Percentiles rank a stretch among this genome's conserved stretches.
Conservation (phyloP, 1,140 invertebrate genomes). For the Drosophila elegans region DNA sequence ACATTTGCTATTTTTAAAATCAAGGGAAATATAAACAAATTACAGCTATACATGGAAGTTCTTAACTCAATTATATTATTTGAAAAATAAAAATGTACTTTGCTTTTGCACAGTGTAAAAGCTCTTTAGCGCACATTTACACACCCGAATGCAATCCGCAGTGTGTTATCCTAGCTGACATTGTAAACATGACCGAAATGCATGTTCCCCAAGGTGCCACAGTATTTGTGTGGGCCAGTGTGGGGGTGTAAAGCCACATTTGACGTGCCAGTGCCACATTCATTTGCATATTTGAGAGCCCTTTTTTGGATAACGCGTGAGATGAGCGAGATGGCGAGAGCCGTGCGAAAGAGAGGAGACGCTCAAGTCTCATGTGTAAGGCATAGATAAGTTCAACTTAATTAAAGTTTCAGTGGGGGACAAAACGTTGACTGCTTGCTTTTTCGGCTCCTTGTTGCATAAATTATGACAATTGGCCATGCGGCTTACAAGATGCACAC, state of each 20-base stretch:
- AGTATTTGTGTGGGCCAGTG: constrained; percentile 21
- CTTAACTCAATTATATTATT: no score
- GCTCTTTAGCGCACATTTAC: constrained; percentile 20
- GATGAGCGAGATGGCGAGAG: not conserved
- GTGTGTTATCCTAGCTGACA: constrained; percentile 78
- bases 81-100: no score
- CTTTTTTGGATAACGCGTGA: constrained; percentile 46
- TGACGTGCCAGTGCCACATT: constrained; percentile 69
- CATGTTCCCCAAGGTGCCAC: constrained; percentile 69
- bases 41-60: no score
- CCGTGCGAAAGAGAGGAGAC: constrained; percentile 15
- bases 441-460: constrained; percentile 55
- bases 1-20: no score
- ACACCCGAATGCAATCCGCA: constrained; percentile 42
- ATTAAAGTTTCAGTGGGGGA: constrained; percentile 75
- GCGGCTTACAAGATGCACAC: constrained; percentile 34
- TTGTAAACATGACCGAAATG: constrained; percentile 82
- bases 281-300: constrained; percentile 78
- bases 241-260: constrained; percentile 71
- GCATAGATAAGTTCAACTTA: constrained; percentile 80
- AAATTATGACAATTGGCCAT: constrained; percentile 71
- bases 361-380: constrained; percentile 70
- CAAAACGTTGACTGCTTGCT: constrained; percentile 55
- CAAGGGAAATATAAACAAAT: no score
- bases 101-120: constrained; percentile 18